phyloP scores from a whole-genome alignment of 2,797 vertebrate genomes.

The Ambastaia sidthimunki region DNA sequence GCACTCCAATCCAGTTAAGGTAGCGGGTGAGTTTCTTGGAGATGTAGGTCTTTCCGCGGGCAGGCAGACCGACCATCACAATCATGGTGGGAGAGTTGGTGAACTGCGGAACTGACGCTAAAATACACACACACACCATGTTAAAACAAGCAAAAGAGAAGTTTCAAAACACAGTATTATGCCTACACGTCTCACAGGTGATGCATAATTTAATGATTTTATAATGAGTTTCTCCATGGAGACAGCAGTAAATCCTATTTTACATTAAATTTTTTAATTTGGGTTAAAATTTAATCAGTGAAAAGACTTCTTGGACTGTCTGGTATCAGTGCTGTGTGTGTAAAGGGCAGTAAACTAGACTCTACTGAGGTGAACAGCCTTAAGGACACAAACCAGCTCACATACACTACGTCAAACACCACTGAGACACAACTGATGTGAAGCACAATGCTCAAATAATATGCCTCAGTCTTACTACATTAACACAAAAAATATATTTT shows the following conservation, averaged over 20 bases:
- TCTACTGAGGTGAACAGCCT: constrained; percentile 45
- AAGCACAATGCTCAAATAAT: not conserved
- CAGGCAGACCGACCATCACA: constrained; percentile 90
- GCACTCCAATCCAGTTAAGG: constrained; percentile 84
- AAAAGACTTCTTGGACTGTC: not conserved
- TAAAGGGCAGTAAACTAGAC: constrained; percentile 19
- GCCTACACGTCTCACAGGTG: too few species aligned
- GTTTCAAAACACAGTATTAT: not conserved
- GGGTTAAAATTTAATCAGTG: not conserved
- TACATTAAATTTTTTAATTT: not conserved
- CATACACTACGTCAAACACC: not conserved
- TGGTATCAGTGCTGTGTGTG: not conserved
- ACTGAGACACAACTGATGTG: not conserved
- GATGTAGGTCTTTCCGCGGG: constrained; percentile 93
- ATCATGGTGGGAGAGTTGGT: constrained; percentile 93
- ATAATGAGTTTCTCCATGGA: not conserved
- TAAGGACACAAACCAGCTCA: constrained; percentile 20
- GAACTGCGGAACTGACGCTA: constrained; percentile 90
- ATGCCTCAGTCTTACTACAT: not conserved
- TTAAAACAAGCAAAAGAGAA: too few species aligned
- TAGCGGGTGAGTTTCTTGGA: constrained; percentile 89
- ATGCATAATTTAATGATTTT: too few species aligned
- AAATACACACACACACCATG: constrained; percentile 4
- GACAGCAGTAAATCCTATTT: not conserved
- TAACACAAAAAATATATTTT: not conserved